phyloP scores from a whole-genome alignment of 2,113 vertebrate species.

The Platichthys stellatus region DNA sequence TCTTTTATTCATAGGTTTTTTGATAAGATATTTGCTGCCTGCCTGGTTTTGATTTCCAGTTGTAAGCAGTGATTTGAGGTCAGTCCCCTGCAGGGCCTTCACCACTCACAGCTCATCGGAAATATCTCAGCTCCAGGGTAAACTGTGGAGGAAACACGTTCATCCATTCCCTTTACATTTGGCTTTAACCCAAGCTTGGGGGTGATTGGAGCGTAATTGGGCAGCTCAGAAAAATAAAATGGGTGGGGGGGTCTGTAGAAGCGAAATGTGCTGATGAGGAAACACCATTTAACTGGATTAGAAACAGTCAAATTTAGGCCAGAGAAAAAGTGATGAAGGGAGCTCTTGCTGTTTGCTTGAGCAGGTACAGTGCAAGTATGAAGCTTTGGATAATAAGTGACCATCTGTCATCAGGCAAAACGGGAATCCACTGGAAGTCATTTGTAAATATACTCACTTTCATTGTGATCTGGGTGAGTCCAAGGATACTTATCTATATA shows the following conservation, averaged over 20 bases:
- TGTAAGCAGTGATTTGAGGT: constrained; percentile 47
- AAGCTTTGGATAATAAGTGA: too few species aligned
- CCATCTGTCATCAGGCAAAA: too few species aligned
- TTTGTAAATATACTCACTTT: too few species aligned
- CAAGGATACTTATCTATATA: not conserved
- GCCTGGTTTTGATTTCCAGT: constrained; percentile 27
- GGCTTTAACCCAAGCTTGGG: not conserved
- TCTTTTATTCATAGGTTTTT: constrained; percentile 48
- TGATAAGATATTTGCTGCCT: constrained; percentile 3
- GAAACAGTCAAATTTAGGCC: too few species aligned
- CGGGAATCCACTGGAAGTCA: too few species aligned
- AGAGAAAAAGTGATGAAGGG: too few species aligned
- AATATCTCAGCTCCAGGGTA: constrained; percentile 25
- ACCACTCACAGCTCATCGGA: constrained; percentile 21
- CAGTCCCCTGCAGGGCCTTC: constrained; percentile 33
- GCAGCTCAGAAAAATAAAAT: not conserved
- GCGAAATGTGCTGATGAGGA: not conserved
- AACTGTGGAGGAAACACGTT: constrained; percentile 24
- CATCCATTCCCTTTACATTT: constrained; percentile 13
- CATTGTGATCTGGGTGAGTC: too few species aligned
- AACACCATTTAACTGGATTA: not conserved
- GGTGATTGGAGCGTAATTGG: not conserved
- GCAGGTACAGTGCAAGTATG: too few species aligned
- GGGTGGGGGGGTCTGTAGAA: not conserved
- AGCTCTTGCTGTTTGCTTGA: too few species aligned